These are phyloP conservation scores for Pongo pygmaeus DNA, from an alignment of 2,113 vertebrate species.

Conservation along the genomic window DNA sequence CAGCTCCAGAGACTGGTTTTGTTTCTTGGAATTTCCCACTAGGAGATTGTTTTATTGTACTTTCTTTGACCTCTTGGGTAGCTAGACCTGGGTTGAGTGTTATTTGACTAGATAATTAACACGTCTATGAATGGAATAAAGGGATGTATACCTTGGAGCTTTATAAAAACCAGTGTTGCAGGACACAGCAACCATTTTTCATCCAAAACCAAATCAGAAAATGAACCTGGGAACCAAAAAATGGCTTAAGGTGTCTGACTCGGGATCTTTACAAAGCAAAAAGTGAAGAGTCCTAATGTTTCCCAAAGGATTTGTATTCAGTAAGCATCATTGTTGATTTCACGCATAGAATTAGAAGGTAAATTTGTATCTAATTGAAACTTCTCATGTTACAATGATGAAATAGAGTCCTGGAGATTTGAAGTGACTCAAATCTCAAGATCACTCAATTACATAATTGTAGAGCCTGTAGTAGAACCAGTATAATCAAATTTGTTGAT, in stretches of 20 bases:
- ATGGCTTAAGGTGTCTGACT: not conserved
- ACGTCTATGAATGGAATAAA: not conserved
- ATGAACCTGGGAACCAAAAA: not conserved
- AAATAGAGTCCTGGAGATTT: not conserved
- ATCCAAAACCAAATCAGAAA: constrained; percentile 2
- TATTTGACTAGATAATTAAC: not conserved
- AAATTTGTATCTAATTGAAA: not conserved
- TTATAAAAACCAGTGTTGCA: not conserved
- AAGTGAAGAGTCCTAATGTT: not conserved
- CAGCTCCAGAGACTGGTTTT: constrained; percentile 4
- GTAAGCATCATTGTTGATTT: not conserved
- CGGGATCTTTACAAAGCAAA: not conserved
- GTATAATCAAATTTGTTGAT: not conserved
- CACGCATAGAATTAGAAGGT: not conserved
- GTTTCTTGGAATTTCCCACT: constrained; percentile 37
- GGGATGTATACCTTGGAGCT: not conserved
- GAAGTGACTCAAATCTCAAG: not conserved
- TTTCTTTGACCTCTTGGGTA: not conserved
- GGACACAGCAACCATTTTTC: not conserved
- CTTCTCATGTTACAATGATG: not conserved
- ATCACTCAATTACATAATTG: not conserved
- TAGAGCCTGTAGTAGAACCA: not conserved
- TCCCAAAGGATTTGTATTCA: not conserved
- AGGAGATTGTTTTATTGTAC: not conserved
- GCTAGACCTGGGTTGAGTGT: not conserved